These are phyloP conservation scores for Clarias magur DNA, from an alignment of 2,113 vertebrate genomes.

Conservation along the genomic window DNA sequence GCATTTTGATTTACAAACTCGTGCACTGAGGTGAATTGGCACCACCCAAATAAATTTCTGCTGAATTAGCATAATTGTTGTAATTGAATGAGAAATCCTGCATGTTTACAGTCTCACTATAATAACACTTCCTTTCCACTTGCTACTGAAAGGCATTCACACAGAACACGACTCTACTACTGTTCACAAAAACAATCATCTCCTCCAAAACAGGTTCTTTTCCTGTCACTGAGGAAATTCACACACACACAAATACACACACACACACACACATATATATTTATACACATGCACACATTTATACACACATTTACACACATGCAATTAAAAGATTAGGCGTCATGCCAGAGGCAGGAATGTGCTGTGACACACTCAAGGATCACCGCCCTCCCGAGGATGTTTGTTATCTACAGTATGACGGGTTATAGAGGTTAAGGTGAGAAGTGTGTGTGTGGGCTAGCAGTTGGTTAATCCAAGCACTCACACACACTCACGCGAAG, in stretches of 20 bases:
- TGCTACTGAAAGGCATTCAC: constrained; percentile 28
- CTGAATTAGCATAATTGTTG: constrained; percentile 16
- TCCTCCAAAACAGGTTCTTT: constrained; percentile 37
- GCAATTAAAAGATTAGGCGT: constrained; percentile 76
- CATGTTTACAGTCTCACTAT: not conserved
- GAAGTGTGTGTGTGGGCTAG: constrained; percentile 35
- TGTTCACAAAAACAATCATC: constrained; percentile 35
- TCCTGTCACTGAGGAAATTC: constrained; percentile 64
- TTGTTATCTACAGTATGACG: constrained; percentile 39
- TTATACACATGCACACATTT: constrained; percentile 55
- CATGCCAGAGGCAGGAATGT: constrained; percentile 61
- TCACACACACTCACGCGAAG: constrained; percentile 46
- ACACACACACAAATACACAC: not conserved
- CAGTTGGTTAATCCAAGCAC: constrained; percentile 46
- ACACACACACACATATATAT: constrained; percentile 10
- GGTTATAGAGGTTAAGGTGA: constrained; percentile 54
- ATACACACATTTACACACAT: constrained; percentile 48
- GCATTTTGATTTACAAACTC: not conserved
- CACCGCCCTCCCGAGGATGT: constrained; percentile 52
- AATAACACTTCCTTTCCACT: not conserved
- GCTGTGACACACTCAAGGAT: constrained; percentile 50
- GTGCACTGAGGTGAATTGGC: not conserved
- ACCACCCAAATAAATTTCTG: not conserved
- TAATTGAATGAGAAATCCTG: not conserved
- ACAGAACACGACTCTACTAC: constrained; percentile 4